Percentiles rank a stretch among this genome's conserved stretches.
Evolutionary conservation across 2,113 vertebrate species (phyloP).

Genomic region (Elaphurus davidianus): DNA sequence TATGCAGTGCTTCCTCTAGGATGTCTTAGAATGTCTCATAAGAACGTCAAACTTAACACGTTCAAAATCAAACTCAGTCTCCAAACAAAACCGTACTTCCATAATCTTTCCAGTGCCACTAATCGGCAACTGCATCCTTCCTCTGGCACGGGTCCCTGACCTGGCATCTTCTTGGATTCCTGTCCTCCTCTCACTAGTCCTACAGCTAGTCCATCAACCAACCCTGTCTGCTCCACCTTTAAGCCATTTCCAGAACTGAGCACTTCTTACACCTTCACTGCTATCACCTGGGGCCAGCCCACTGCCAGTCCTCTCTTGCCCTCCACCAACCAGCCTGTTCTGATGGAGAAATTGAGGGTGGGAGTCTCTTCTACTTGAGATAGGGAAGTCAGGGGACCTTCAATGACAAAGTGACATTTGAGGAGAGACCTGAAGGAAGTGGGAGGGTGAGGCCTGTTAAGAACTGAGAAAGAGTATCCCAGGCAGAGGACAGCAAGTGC

Average conservation of each 20-base stretch:
- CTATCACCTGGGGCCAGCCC: neutral
- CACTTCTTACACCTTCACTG: neutral
- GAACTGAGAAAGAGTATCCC: neutral
- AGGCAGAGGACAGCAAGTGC: neutral
- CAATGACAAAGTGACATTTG: neutral
- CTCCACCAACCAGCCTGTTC: neutral
- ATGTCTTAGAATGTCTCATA: neutral
- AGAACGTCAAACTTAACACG: neutral
- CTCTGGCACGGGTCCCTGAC: neutral
- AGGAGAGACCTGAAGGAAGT: neutral
- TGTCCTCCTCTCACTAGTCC: neutral
- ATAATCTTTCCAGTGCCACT: neutral
- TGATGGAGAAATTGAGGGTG: neutral
- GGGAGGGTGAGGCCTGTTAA: neutral
- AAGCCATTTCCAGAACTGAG: neutral
- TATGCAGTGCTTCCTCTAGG: neutral
- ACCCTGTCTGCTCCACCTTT: neutral
- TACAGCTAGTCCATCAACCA: neutral
- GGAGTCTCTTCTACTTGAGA: neutral
- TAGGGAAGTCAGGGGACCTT: neutral
- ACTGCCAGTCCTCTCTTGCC: neutral
- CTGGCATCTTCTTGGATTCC: neutral
- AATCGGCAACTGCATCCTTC: neutral
- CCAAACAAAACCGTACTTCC: neutral
- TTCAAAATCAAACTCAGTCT: neutral